Conservation (phyloP, 1,140 invertebrate species). For the Zelostemma sp. region DNA sequence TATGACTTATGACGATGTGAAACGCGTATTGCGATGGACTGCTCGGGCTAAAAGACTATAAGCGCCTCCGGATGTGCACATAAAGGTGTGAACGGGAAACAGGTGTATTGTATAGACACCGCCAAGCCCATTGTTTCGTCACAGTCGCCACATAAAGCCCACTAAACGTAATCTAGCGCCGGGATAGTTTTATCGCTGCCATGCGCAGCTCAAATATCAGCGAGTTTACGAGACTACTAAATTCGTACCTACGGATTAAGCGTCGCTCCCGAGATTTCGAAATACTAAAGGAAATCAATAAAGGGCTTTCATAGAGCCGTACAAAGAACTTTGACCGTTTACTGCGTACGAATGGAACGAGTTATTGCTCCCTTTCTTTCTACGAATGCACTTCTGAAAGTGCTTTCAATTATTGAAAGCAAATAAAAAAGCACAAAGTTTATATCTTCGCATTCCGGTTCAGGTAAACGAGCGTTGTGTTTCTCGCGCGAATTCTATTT, state of each 20-base stretch:
- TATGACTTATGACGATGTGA: conserved; percentile 9
- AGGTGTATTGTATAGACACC: conserved; percentile 36
- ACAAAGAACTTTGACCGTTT: conserved; percentile 34
- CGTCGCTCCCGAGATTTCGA: conserved; percentile 24
- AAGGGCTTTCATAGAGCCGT: conserved; percentile 19
- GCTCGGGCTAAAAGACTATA: background rate
- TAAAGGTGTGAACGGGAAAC: conserved; percentile 42
- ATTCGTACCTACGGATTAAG: conserved; percentile 40
- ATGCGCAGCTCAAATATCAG: conserved; percentile 36
- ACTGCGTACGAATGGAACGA: conserved; percentile 32
- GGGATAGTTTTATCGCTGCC: conserved; percentile 39
- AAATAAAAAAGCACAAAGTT: too few relatives aligned
- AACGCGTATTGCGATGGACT: background rate
- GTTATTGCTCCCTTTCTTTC: conserved; percentile 18
- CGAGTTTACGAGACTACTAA: conserved; percentile 39
- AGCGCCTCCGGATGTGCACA: conserved; percentile 8
- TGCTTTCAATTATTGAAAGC: too few relatives aligned
- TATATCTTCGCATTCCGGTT: too few relatives aligned
- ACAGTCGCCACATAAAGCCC: conserved; percentile 36
- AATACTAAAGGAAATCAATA: conserved; percentile 39
- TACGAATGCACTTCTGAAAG: background rate
- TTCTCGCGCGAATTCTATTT: too few relatives aligned
- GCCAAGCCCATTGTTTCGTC: conserved; percentile 39
- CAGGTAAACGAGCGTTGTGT: too few relatives aligned
- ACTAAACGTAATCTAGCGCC: conserved; percentile 33